These are phyloP conservation scores for Oreonectes daqikongensis DNA, from an alignment of 2,797 vertebrate genomes.

Conservation along the genomic window DNA sequence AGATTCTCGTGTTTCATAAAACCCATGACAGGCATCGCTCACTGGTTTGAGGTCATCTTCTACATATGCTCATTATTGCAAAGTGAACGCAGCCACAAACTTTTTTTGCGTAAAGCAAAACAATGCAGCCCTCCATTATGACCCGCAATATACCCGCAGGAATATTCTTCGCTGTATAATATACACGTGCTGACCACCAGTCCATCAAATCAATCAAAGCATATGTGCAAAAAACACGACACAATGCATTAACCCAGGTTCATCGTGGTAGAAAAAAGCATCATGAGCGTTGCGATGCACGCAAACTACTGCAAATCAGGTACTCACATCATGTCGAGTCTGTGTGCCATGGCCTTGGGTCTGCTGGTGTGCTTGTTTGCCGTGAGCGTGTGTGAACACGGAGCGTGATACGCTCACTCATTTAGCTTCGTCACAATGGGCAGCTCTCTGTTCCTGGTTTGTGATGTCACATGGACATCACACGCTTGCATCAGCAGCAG, in stretches of 20 bases:
- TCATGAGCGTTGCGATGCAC: constrained; percentile 49
- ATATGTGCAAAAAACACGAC: constrained; percentile 62
- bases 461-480: constrained; percentile 86
- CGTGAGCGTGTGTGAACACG: not conserved
- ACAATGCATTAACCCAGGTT: constrained; percentile 59
- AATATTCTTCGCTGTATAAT: constrained; percentile 36
- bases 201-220: not conserved
- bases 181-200: not conserved
- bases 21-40: not conserved
- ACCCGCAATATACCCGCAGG: constrained; percentile 12
- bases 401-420: constrained; percentile 57
- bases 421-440: constrained; percentile 65
- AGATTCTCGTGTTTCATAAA: not conserved
- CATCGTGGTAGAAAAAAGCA: not conserved
- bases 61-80: not conserved
- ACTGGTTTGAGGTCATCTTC: not conserved
- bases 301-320: constrained; percentile 50
- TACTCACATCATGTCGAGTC: constrained; percentile 98
- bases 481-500: constrained; percentile 48
- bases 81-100: not conserved
- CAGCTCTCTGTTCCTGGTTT: constrained; percentile 57
- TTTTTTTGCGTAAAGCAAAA: not conserved
- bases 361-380: constrained; percentile 31
- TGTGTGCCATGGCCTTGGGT: constrained; percentile 85
- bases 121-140: not conserved